phyloP scores from a whole-genome alignment of 2,888 invertebrate species.

The Rhagophthalmus giganteus region DNA sequence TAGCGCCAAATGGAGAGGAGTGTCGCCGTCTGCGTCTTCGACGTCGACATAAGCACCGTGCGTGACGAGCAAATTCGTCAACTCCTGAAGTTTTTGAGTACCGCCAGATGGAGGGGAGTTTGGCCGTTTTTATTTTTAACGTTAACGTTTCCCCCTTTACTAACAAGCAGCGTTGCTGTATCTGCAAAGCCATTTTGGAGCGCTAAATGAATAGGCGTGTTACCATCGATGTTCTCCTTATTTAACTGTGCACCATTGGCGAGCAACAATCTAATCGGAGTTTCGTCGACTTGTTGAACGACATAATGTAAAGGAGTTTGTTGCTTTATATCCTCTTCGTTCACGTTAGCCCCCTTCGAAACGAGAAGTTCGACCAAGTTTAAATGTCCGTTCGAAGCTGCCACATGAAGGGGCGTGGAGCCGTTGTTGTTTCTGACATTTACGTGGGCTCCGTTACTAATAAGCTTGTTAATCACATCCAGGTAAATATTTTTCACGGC shows the following conservation, averaged over 20 bases:
- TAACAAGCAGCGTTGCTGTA: no score
- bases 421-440: neutral
- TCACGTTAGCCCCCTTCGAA: neutral
- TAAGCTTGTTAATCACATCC: neutral
- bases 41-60: neutral
- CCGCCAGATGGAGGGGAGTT: slow-evolving; percentile 2
- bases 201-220: slow-evolving; percentile 5
- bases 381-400: neutral
- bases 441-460: neutral
- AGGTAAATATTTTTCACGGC: neutral
- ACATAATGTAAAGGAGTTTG: slow-evolving; percentile 1
- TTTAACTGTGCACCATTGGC: neutral
- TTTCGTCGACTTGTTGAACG: neutral
- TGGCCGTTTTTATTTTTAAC: neutral
- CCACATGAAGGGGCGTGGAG: slow-evolving; percentile 4
- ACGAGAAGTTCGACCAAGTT: slow-evolving; percentile 2
- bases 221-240: neutral
- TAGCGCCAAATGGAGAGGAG: neutral
- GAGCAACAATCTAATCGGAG: neutral
- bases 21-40: neutral
- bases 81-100: neutral
- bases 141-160: neutral
- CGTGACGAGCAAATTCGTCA: neutral
- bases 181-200: neutral
- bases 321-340: neutral